These are phyloP conservation scores for Theocolax elegans DNA, from an alignment of 1,140 invertebrate genomes.

Conservation along the genomic window DNA sequence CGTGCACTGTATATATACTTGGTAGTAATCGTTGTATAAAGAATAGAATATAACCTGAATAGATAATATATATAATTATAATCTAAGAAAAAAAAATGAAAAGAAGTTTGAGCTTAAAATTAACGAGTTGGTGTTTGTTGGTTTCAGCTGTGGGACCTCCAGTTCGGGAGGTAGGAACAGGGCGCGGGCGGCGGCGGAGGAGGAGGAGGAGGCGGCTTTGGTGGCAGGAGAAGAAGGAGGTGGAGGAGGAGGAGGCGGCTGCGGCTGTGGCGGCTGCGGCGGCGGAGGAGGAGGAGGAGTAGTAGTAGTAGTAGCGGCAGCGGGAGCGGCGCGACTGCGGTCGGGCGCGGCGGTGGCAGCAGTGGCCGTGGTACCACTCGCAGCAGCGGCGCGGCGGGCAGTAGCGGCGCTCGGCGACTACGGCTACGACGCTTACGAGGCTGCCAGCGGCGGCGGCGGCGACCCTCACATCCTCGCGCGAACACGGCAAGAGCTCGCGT, in stretches of 20 bases:
- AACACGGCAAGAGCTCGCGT: neutral
- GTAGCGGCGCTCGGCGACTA: neutral
- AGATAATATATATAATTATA: too few species aligned
- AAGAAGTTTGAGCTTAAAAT: too few species aligned
- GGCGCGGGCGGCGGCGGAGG: constrained; percentile 27
- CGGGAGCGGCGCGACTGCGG: constrained; percentile 5
- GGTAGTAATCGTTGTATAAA: too few species aligned
- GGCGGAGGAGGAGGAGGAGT: neutral
- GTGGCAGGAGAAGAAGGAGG: constrained; percentile 3
- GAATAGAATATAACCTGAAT: too few species aligned
- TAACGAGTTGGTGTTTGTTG: neutral
- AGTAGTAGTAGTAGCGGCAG: neutral
- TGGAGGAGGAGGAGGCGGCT: constrained; percentile 7
- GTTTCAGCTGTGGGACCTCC: constrained; percentile 34
- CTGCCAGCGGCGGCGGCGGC: neutral
- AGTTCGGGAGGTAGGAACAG: constrained; percentile 34
- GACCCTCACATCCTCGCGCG: neutral
- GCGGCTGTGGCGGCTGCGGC: neutral
- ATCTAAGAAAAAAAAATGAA: too few species aligned
- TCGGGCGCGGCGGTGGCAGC: neutral
- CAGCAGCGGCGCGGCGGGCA: neutral
- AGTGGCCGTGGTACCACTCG: neutral
- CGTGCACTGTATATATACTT: too few species aligned
- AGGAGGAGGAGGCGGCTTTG: neutral
- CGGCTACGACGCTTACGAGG: neutral